Evolutionary conservation across 2,113 vertebrate species (phyloP), one percentile per base, ranked within the genome.

Genomic region (Stigmatopora nigra): DNA sequence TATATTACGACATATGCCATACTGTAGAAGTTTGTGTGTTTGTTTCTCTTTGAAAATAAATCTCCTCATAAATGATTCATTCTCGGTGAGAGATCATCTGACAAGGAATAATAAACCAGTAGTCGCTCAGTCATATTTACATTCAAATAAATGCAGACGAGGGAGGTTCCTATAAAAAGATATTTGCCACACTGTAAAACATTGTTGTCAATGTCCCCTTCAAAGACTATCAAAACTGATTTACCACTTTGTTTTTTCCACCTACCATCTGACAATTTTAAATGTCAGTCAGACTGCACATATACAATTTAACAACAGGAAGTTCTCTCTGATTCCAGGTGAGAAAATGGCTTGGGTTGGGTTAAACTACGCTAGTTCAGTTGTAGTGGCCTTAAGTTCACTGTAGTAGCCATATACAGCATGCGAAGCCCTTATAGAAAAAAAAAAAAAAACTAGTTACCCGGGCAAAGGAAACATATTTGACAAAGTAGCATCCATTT

Each of bases 61-160:
- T 89, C 78, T 76, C 74, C 76, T 88, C 84, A 88, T 86, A 80
- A 87, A 89, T 89, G 84, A 87, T 87, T 78, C 74, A 83, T 82
- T 77, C 68, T 71, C 72, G 72, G 78, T 51, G 75, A 77, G 73
- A 87, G 83, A 85, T 84, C 79, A 77, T 84, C 74, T 86, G 86
- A 86, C 86, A 85, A 73, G 77, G 79, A 87, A 85, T 85, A 88
- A 89, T 89, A 87, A 89, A 87, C 69, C 70, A 71, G 73, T 70
- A 78, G 72, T 63, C 67, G 78, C 79, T 62, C 70, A 71, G 76
- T 67, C 58, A 47, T 79, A 88, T 90, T 88, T 88, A 84, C 87
- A 84, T 90, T 86, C 81, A 87, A 85, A 89, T 88, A 87, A 87
- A 85, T 79, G 82, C 81, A 86, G 81, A 75, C 84, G 85, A 86